Percentiles rank a stretch among this genome's conserved stretches.
These are phyloP conservation scores for Ctenoplectra terminalis DNA, from an alignment of 1,140 invertebrate genomes.

Conservation along the genomic window DNA sequence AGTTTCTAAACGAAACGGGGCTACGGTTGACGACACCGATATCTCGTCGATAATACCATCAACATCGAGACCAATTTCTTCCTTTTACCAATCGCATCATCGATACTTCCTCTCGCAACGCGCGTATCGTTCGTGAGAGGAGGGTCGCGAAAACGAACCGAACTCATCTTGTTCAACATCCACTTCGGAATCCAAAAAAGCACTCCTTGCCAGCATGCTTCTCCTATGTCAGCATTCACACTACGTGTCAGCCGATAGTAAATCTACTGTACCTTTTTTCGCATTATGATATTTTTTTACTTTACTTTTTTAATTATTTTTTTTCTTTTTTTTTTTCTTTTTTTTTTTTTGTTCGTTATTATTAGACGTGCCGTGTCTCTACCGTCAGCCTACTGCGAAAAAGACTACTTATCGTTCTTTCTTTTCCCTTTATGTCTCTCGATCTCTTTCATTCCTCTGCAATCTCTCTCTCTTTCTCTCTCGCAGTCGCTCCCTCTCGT, in stretches of 20 bases:
- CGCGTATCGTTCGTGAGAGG: not conserved
- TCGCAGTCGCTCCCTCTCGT: not conserved
- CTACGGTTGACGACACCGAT: not conserved
- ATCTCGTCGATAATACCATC: not conserved
- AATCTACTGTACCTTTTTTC: conserved; percentile 78
- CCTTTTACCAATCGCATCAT: too few relatives aligned
- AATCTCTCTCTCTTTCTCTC: not conserved
- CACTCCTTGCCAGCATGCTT: conserved; percentile 71
- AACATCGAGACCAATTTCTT: accelerated
- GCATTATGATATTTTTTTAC: conserved; percentile 77
- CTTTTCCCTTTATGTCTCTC: not conserved
- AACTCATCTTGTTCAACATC: not conserved
- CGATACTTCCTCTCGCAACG: too few relatives aligned
- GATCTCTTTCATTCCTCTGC: conserved; percentile 9
- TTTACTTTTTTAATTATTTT: conserved; percentile 64
- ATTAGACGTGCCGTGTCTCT: conserved; percentile 79
- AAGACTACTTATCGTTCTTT: conserved; percentile 69
- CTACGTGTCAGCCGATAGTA: conserved; percentile 76
- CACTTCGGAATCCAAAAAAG: conserved; percentile 56
- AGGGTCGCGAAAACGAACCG: not conserved
- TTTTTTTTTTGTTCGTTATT: conserved; percentile 72
- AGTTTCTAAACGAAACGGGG: not conserved
- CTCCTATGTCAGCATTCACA: conserved; percentile 76
- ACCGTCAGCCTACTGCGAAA: conserved; percentile 79
- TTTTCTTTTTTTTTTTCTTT: conserved; percentile 63